Evolutionary conservation across 2,888 invertebrate genomes (phyloP), one percentile per base, ranked within the genome.

Genomic region (Protophormia terraenovae): DNA sequence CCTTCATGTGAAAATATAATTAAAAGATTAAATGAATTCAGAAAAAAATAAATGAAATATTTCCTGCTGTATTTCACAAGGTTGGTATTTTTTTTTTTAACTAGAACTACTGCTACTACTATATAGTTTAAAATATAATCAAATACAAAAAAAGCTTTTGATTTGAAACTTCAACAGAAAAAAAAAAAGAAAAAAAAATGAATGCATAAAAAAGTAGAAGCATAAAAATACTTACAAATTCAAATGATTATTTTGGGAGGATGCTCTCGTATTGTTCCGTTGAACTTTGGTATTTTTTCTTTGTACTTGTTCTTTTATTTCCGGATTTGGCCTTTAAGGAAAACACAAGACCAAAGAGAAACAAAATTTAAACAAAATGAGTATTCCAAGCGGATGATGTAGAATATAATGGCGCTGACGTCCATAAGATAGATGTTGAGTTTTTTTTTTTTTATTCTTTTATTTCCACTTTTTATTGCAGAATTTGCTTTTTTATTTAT

Each of bases 201-300:
- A n/a, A n/a, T n/a, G n/a, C 4, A 24, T n/a, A 14, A 38, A 64
- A 60, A 64, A n/a, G 19, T 12, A 35, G 8, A 27, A 29, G 0
- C n/a, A 27, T n/a, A 47, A 67, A 72, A 72, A 8, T 58, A 80
- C 80, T 73, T 73, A 80, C 66, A 58, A 73, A 38, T 67, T 45
- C 58, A 27, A 24, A 3, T 58, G 66, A 80, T 67, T 50, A 29
- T 66, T n/a, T 66, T 80, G 45, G 47, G 35, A 73, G 58, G 47
- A 66, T 73, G 55, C 1, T 58, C 16, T 58, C 16, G 27, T 38
- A 55, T 72, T 66, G 45, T 72, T 73, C 45, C 27, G 72, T 19
- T 67, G 69, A 82, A 55, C 27, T 76, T 75, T 69, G 14, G 14
- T 67, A 64, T 62, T 72, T 53, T 16, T 55, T 72, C 19, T 29